phyloP scores from a whole-genome alignment of 2,113 vertebrate genomes.

The Monarcha castaneiventris region DNA sequence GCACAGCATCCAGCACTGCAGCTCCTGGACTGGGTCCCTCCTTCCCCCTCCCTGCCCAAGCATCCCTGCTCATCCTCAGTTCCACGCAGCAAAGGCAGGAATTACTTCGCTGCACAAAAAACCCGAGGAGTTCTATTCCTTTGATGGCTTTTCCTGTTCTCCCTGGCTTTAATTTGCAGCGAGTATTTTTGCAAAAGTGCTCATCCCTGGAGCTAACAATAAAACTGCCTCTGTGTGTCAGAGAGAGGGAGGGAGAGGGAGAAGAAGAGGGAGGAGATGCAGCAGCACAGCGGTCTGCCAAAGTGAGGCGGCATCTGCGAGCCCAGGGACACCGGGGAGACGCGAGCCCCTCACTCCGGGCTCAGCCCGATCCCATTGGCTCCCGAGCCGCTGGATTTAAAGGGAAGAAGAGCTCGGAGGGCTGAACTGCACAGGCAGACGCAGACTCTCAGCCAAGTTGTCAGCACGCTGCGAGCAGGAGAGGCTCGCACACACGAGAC shows the following conservation, averaged over 20 bases:
- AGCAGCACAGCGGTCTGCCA: background rate
- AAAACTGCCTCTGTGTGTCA: background rate
- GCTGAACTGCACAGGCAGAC: background rate
- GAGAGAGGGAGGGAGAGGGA: background rate
- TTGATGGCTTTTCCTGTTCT: background rate
- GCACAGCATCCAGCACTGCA: background rate
- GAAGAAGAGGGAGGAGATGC: background rate
- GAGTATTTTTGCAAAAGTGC: background rate
- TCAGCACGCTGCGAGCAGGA: background rate
- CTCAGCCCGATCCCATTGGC: constrained; percentile 45
- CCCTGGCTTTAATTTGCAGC: background rate
- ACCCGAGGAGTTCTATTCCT: background rate
- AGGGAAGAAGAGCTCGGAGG: background rate
- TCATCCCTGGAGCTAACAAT: constrained; percentile 1
- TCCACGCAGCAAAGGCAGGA: background rate
- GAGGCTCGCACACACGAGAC: background rate
- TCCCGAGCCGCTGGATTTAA: constrained; percentile 35
- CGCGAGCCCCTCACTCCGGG: background rate
- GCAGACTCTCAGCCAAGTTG: constrained; percentile 24
- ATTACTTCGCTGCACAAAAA: background rate
- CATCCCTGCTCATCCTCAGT: background rate
- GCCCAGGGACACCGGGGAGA: background rate
- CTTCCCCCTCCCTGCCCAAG: background rate
- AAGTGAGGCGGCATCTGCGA: background rate
- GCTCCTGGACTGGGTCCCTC: background rate